Evolutionary conservation across 2,797 vertebrate genomes (phyloP), one percentile per base, ranked within the genome.

Genomic region (Cirrhinus molitorella): DNA sequence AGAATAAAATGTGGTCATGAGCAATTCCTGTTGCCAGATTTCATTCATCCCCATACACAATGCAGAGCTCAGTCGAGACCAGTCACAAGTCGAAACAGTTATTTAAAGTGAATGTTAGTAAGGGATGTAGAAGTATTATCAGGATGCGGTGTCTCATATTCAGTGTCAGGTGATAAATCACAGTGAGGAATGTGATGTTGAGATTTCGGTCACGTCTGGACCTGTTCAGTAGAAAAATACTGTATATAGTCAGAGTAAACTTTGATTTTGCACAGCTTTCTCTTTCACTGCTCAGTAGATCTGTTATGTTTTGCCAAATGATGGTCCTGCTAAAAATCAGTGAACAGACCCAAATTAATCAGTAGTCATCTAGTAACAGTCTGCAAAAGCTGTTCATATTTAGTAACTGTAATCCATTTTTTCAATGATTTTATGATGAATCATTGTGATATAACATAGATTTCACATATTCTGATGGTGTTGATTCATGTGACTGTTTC

Each of bases 401-500:
- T 3, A 70, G 10, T n/a, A n/a, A 66, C 37, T 17, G 17, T 14
- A 14, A 13, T 25, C 13, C n/a, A n/a, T n/a, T n/a, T n/a, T n/a
- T 43, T 43, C n/a, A n/a, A n/a, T n/a, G n/a, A n/a, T 40, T 37
- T 5, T 21, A n/a, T 11, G 10, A 67, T n/a, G 1, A 40, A 11
- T 55, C 21, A n/a, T 13, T n/a, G 19, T 67, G 61, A 16, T 21
- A 25, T n/a, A n/a, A n/a, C n/a, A n/a, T n/a, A n/a, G n/a, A n/a
- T 53, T 17, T 73, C 28, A 86, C 25, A 79, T 19, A 21, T 40
- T 40, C 7, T 40, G 37, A 40, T 40, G n/a, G n/a, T n/a, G 37
- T 40, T 40, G 6, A 40, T 40, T 40, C 37, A 40, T 9, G 37
- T 40, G 37, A 40, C 37, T 40, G 68, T 90, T 79, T 93, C 90